A percentile compares a stretch with the other conserved stretches of the same genome.
Evolutionary conservation across 2,888 invertebrate species (phyloP).

Genomic region (Luperina testacea): DNA sequence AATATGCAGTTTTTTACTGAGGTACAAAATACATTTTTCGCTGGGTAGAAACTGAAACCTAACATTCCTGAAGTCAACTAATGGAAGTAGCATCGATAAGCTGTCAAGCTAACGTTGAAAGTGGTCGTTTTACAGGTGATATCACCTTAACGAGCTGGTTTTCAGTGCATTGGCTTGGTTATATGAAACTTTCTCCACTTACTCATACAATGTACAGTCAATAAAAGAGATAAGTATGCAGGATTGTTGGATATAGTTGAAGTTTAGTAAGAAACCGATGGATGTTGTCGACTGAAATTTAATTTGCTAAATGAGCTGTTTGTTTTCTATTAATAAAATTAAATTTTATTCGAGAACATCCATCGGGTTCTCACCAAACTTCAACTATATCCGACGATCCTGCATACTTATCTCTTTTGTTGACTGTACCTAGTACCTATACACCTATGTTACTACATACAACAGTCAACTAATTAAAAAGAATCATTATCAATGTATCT

Average conservation of each 20-base stretch:
- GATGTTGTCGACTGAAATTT: no score
- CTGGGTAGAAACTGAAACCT: not conserved
- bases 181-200: slow-evolving; percentile 20
- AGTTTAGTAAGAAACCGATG: no score
- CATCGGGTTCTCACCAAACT: no score
- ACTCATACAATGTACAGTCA: not conserved
- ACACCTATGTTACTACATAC: not conserved
- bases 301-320: no score
- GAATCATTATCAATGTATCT: not conserved
- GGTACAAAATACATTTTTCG: not conserved
- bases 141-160: slow-evolving; percentile 45
- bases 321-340: no score
- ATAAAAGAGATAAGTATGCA: no score
- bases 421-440: not conserved
- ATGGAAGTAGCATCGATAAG: slow-evolving; percentile 33
- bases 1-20: slow-evolving; percentile 27
- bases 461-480: not conserved
- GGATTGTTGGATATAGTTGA: no score
- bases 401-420: no score
- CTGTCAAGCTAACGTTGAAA: slow-evolving; percentile 14
- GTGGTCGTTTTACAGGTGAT: slow-evolving; percentile 17
- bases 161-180: slow-evolving; percentile 22
- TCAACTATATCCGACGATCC: no score
- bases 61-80: slow-evolving; percentile 28
- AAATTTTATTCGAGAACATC: no score